A percentile compares a stretch with the other conserved stretches of the same genome.
These are phyloP conservation scores for Malurus melanocephalus DNA, from an alignment of 2,113 vertebrate species.

Conservation along the genomic window DNA sequence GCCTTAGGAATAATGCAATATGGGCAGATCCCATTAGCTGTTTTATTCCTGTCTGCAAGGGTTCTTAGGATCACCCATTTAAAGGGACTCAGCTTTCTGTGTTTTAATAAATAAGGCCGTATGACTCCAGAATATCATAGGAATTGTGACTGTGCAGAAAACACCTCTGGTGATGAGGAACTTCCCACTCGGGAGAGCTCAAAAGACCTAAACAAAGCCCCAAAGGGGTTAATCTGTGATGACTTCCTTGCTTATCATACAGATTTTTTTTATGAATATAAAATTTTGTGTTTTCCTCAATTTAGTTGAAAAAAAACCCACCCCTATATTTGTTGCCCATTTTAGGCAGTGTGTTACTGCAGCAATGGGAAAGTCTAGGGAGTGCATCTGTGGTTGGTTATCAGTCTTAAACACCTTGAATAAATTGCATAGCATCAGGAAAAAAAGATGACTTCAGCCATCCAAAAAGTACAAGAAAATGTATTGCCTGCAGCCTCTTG, in stretches of 20 bases:
- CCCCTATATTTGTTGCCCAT: not conserved
- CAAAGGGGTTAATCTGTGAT: constrained; percentile 18
- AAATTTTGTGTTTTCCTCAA: constrained; percentile 10
- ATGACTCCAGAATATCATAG: constrained; percentile 44
- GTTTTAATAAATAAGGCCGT: constrained; percentile 53
- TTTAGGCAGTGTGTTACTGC: constrained; percentile 5
- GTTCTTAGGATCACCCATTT: constrained; percentile 54
- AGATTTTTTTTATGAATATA: constrained; percentile 13
- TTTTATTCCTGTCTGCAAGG: constrained; percentile 57
- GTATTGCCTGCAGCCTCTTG: constrained; percentile 15
- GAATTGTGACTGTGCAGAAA: constrained; percentile 13
- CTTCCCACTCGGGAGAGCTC: not conserved
- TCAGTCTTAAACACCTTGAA: constrained; percentile 56
- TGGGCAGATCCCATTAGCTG: constrained; percentile 54
- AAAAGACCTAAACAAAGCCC: constrained; percentile 51
- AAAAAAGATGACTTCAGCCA: constrained; percentile 30
- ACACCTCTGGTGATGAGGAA: constrained; percentile 27
- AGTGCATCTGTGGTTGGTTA: constrained; percentile 38
- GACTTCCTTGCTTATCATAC: constrained; percentile 19
- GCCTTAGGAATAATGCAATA: constrained; percentile 34
- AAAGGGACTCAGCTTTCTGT: constrained; percentile 47
- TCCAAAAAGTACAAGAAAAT: constrained; percentile 34
- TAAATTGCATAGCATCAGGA: not conserved
- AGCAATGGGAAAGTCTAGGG: constrained; percentile 28
- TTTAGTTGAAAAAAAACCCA: not conserved